Conservation (phyloP, 2,113 vertebrate species). For the Nyctereutes procyonoides region DNA sequence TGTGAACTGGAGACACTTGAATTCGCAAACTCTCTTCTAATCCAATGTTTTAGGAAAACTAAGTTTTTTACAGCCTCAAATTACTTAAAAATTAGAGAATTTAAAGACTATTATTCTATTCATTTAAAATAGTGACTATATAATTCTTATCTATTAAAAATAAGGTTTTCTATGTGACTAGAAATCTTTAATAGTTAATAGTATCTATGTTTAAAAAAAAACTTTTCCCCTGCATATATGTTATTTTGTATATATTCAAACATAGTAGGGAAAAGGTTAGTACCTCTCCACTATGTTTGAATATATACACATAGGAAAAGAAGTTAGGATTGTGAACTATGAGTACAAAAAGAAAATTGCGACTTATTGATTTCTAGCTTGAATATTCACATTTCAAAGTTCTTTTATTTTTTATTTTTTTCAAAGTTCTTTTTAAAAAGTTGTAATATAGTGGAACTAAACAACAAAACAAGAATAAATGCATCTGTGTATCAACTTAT, state of each 20-base stretch:
- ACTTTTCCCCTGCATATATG: neutral
- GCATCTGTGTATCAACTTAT: neutral
- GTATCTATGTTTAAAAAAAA: neutral
- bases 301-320: neutral
- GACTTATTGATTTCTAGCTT: neutral
- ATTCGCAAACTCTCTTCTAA: neutral
- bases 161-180: neutral
- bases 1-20: neutral
- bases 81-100: neutral
- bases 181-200: too few species aligned
- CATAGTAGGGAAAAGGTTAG: neutral
- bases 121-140: neutral
- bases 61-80: neutral
- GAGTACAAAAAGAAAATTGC: neutral
- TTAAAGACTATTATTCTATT: neutral
- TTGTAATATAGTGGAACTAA: neutral
- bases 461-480: neutral
- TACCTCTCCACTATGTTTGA: neutral
- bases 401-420: neutral
- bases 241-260: neutral
- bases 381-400: neutral
- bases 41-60: neutral
- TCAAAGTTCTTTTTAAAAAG: neutral
- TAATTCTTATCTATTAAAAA: neutral
- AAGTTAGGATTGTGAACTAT: neutral